phyloP scores from a whole-genome alignment of 1,140 invertebrate species.

The Apis laboriosa region DNA sequence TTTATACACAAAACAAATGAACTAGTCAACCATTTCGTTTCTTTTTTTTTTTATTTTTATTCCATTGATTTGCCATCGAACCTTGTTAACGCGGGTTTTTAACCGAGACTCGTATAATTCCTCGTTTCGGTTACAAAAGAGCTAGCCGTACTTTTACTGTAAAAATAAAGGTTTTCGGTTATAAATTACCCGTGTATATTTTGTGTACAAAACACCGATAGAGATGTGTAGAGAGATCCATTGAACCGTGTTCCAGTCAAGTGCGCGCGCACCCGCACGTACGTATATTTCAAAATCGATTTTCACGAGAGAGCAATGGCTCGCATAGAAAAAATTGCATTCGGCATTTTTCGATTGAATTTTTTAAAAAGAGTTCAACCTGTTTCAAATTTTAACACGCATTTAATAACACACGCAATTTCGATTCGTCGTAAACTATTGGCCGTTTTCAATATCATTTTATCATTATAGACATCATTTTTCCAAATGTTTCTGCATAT shows the following conservation, averaged over 20 bases:
- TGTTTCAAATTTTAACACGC: not conserved
- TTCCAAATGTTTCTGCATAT: not conserved
- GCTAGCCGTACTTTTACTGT: not conserved
- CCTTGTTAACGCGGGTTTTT: not conserved
- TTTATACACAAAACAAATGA: not conserved
- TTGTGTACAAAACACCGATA: not conserved
- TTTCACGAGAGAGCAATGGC: not conserved
- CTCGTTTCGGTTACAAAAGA: constrained; percentile 3
- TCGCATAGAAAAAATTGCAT: constrained; percentile 7
- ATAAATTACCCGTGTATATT: constrained; percentile 22
- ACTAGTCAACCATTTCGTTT: not conserved
- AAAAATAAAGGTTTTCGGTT: not conserved
- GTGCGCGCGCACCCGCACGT: not conserved
- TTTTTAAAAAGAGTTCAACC: not conserved
- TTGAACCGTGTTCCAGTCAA: constrained; percentile 27
- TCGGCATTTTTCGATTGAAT: constrained; percentile 15
- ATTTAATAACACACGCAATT: not conserved
- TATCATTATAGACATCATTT: not conserved
- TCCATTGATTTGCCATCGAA: not conserved
- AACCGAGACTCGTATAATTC: not conserved
- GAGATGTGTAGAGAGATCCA: constrained; percentile 11
- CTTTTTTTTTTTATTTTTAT: not conserved
- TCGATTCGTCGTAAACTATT: not conserved
- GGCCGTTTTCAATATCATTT: not conserved
- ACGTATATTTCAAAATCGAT: constrained; percentile 22